phyloP scores from a whole-genome alignment of 2,797 vertebrate species.

The Halcyon leucocephala region DNA sequence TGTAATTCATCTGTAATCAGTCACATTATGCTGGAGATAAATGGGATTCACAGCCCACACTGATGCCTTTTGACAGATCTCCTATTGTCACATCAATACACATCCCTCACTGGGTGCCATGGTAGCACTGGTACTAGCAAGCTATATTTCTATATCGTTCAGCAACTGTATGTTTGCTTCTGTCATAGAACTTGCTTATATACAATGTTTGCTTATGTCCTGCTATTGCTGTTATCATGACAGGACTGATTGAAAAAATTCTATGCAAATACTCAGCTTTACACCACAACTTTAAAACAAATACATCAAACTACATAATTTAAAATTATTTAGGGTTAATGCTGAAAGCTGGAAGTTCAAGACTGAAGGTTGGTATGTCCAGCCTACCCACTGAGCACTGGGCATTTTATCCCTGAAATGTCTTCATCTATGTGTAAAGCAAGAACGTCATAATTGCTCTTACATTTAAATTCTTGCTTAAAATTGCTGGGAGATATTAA shows the following conservation, averaged over 20 bases:
- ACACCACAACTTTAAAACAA: background rate
- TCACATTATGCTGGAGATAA: slow-evolving; percentile 13
- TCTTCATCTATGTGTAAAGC: background rate
- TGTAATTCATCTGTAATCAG: slow-evolving; percentile 30
- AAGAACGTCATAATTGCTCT: background rate
- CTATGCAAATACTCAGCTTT: background rate
- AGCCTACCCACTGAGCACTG: background rate
- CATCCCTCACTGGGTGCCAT: background rate
- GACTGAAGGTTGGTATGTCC: background rate
- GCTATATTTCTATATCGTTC: background rate
- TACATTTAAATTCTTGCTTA: background rate
- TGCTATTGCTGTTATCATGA: background rate
- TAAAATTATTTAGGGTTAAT: background rate
- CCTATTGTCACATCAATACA: slow-evolving; percentile 18
- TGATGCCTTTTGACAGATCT: slow-evolving; percentile 60
- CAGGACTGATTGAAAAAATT: background rate
- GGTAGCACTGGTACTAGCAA: background rate
- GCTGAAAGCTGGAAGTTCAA: background rate
- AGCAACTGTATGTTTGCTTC: background rate
- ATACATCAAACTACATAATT: background rate
- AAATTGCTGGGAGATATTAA: background rate
- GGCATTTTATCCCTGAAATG: background rate
- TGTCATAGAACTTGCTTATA: background rate
- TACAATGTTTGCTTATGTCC: background rate
- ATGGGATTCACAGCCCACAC: background rate